Evolutionary conservation across 2,888 invertebrate genomes (phyloP).

Genomic region (Anaspis maculata): DNA sequence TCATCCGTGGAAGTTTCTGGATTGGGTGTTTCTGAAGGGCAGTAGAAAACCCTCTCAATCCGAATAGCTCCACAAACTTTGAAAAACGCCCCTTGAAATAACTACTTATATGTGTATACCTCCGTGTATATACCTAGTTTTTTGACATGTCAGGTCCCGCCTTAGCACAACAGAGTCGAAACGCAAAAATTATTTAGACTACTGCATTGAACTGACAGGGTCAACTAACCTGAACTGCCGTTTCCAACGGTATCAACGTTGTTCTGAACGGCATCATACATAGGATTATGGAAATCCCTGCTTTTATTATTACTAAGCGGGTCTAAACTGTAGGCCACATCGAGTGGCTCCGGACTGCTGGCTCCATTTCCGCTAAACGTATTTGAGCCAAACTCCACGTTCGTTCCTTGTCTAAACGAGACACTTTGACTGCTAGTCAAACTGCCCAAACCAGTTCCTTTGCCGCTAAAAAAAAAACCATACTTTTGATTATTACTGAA

Average conservation of each 20-base stretch:
- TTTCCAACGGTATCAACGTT: slow-evolving; percentile 52
- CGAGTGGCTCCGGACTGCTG: slow-evolving; percentile 53
- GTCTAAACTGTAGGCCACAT: slow-evolving; percentile 72
- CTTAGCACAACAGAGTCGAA: slow-evolving; percentile 1
- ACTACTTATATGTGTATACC: no score
- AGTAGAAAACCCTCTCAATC: no score
- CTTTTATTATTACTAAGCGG: slow-evolving; percentile 66
- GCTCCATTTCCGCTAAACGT: slow-evolving; percentile 48
- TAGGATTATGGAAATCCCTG: slow-evolving; percentile 94
- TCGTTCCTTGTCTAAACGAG: slow-evolving; percentile 87
- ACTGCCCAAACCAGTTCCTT: slow-evolving; percentile 69
- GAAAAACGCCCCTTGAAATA: no score
- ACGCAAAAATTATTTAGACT: slow-evolving; percentile 2
- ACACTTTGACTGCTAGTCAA: slow-evolving; percentile 83
- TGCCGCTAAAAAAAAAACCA: slow-evolving; percentile 56
- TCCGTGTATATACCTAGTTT: no score
- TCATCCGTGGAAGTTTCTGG: no score
- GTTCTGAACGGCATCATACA: slow-evolving; percentile 86
- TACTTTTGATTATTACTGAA: no score
- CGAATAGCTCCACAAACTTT: no score
- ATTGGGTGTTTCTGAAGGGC: no score
- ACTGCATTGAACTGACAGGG: no score
- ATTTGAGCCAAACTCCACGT: slow-evolving; percentile 75
- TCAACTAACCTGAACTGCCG: slow-evolving; percentile 44
- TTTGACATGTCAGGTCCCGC: no score